Base-by-base conservation (phyloP, 2,888 invertebrate species). In the Yponomeuta malinellus region DNA sequence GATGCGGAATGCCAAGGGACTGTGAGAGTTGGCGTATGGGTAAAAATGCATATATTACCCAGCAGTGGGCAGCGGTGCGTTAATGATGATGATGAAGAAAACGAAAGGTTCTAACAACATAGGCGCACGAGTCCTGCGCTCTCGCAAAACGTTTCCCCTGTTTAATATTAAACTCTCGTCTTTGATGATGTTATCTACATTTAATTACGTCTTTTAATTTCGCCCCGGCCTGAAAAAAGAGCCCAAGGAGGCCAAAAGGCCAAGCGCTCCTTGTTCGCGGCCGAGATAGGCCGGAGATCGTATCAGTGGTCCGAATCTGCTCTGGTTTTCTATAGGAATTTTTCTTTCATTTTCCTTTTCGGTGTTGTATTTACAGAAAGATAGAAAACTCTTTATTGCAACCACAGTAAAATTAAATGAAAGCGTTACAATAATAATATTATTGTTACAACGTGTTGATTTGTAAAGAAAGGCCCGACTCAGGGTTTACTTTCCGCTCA, bases 121-220 rank as follows among this genome's bases (percentile, higher is more conserved):
- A 8, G 52, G 3, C 52, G 3, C 3, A 15, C 52, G 4, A 12
- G 52, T 59, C 15, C 52, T 59, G 3, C 15, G 15, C 65, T 33
- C n/a, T 52, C 69, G 48, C 52, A 48, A 69, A 70, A 64, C 70
- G 65, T 70, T 70, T 66, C 23, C 59, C 68, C 63, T 71, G 68
- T 48, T 71, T 63, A 71, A 71, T 71, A 71, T 71, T 69, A 68
- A 71, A 70, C 68, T 48, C 31, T 15, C 59, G 59, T 65, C 69
- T 69, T 71, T 71, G 71, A 71, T 69, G 71, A 70, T 70, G 66
- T 71, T 70, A 71, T 71, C 71, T 59, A 48, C 66, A 71, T 71
- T 71, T 71, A 71, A 71, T 71, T 71, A 71, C 69, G 48, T 65
- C 69, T 68, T 71, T 71, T 59, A 71, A 68, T 71, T 71, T 29